These are phyloP conservation scores for Melipona beecheii DNA, from an alignment of 2,888 invertebrate species.

Conservation along the genomic window DNA sequence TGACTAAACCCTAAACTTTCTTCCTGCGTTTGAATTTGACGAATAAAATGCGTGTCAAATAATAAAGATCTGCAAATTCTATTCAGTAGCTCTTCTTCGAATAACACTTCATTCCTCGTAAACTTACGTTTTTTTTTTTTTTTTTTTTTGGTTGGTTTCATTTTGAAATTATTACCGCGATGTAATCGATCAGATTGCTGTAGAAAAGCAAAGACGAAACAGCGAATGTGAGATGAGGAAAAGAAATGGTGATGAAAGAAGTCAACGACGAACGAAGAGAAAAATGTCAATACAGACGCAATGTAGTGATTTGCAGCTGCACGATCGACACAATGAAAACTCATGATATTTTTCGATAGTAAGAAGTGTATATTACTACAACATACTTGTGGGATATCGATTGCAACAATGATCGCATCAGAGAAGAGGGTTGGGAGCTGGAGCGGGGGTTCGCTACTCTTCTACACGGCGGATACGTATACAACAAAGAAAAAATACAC, in stretches of 20 bases:
- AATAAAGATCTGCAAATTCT: too few relatives aligned
- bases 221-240: too few relatives aligned
- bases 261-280: background rate
- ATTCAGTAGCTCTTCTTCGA: too few relatives aligned
- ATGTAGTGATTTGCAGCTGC: background rate
- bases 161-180: too few relatives aligned
- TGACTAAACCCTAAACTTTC: too few relatives aligned
- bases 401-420: constrained; percentile 52
- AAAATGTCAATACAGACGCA: background rate
- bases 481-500: constrained; percentile 57
- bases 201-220: too few relatives aligned
- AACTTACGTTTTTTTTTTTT: too few relatives aligned
- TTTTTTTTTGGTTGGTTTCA: too few relatives aligned
- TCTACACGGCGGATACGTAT: constrained; percentile 53
- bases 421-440: constrained; percentile 16
- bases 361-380: constrained; percentile 65
- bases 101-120: too few relatives aligned
- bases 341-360: constrained; percentile 50
- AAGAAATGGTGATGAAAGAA: background rate
- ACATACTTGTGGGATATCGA: constrained; percentile 51
- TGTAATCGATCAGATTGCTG: too few relatives aligned
- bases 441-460: constrained; percentile 29
- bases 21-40: too few relatives aligned
- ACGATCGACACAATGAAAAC: constrained; percentile 40
- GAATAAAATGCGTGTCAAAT: too few relatives aligned